Evolutionary conservation across 2,113 vertebrate genomes (phyloP).

Genomic region (Sinocyclocheilus anophthalmus): DNA sequence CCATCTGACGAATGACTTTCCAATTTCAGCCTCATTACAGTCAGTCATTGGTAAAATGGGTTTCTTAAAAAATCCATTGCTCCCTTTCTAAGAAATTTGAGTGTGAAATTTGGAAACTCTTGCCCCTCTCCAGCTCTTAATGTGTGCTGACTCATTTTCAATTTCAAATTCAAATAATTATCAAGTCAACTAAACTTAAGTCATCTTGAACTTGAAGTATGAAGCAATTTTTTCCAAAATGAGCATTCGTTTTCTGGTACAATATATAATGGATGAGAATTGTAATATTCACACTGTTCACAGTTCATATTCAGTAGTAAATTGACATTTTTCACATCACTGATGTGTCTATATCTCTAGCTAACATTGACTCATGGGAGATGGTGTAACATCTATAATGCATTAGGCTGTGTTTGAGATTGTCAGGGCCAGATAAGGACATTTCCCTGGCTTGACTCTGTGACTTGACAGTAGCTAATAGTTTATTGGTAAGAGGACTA

Average conservation of each 20-base stretch:
- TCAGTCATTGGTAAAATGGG: conserved; percentile 44
- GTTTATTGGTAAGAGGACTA: not conserved
- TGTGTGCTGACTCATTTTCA: conserved; percentile 3
- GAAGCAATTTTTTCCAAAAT: not conserved
- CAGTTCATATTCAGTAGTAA: not conserved
- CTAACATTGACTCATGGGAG: not conserved
- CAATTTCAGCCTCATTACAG: conserved; percentile 47
- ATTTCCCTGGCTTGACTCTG: not conserved
- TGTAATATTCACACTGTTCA: not conserved
- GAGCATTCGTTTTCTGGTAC: not conserved
- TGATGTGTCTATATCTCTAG: not conserved
- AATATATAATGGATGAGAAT: not conserved
- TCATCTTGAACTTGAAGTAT: conserved; percentile 1
- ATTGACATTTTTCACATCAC: not conserved
- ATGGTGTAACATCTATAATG: conserved; percentile 22
- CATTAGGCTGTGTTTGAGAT: conserved; percentile 17
- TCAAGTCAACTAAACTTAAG: not conserved
- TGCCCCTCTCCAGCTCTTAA: not conserved
- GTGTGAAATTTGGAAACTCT: not conserved
- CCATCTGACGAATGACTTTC: conserved; percentile 44
- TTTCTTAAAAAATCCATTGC: conserved; percentile 7
- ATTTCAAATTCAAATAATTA: not conserved
- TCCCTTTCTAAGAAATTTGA: not conserved
- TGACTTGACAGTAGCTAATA: not conserved
- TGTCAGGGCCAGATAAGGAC: not conserved